phyloP scores from a whole-genome alignment of 2,113 vertebrate species.

The Australoheros scitulus region DNA sequence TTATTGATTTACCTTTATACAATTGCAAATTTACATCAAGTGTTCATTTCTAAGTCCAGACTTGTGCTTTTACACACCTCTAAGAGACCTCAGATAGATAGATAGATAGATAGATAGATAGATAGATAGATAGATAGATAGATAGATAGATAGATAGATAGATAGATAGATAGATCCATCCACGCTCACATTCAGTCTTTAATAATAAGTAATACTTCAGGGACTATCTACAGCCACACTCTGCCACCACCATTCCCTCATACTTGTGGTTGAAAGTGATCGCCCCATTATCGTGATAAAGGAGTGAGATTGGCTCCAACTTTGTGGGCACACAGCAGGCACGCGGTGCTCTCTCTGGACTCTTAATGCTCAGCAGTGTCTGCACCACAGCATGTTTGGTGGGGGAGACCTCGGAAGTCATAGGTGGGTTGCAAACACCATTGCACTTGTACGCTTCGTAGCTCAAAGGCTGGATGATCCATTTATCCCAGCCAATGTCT shows the following conservation, averaged over 20 bases:
- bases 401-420: constrained; percentile 90
- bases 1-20: too few species aligned
- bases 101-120: constrained; percentile 4
- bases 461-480: constrained; percentile 90
- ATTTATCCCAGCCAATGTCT: constrained; percentile 96
- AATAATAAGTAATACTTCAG: constrained; percentile 9
- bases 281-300: constrained; percentile 89
- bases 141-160: background rate
- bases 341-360: constrained; percentile 87
- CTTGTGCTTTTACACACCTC: too few species aligned
- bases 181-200: constrained; percentile 20
- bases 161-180: background rate
- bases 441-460: constrained; percentile 95
- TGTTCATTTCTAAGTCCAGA: too few species aligned
- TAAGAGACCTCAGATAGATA: too few species aligned
- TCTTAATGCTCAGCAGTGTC: constrained; percentile 88
- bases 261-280: constrained; percentile 97
- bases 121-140: background rate
- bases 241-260: constrained; percentile 95
- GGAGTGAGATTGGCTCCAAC: constrained; percentile 93
- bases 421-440: constrained; percentile 87
- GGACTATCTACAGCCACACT: constrained; percentile 97
- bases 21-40: too few species aligned
- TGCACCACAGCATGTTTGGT: constrained; percentile 97
- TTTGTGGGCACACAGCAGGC: constrained; percentile 97